Percentiles rank a stretch among this genome's conserved stretches.
Evolutionary conservation across 1,140 invertebrate species (phyloP).

Genomic region (Hylaeus anthracinus): DNA sequence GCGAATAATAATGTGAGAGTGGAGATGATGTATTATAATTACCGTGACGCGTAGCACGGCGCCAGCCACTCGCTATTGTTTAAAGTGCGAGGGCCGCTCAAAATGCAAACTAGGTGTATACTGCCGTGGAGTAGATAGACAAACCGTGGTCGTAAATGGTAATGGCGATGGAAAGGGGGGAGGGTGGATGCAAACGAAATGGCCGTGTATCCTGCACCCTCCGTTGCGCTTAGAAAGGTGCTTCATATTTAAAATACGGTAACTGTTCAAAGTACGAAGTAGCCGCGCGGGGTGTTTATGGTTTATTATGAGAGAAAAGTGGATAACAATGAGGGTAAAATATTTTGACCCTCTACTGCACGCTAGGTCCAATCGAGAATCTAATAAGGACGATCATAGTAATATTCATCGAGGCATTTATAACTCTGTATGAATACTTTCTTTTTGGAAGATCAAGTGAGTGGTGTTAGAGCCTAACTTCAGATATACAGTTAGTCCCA

Average conservation of each 20-base stretch:
- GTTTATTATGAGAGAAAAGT: too few relatives aligned
- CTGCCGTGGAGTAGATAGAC: not conserved
- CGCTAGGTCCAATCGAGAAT: too few relatives aligned
- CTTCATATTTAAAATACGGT: not conserved
- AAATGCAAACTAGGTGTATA: not conserved
- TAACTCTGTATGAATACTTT: too few relatives aligned
- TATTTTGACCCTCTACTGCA: too few relatives aligned
- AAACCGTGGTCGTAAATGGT: not conserved
- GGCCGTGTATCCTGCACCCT: not conserved
- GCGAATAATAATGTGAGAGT: not conserved
- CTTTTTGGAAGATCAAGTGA: too few relatives aligned
- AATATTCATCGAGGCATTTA: too few relatives aligned
- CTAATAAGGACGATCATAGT: too few relatives aligned
- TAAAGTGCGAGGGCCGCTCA: constrained; percentile 16
- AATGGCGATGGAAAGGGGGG: not conserved
- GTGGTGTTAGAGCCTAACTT: too few relatives aligned
- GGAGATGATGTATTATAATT: constrained; percentile 22
- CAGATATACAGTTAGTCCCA: too few relatives aligned
- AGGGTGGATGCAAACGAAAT: not conserved
- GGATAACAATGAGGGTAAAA: too few relatives aligned
- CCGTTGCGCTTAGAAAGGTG: not conserved
- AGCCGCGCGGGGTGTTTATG: too few relatives aligned
- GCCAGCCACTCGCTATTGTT: not conserved
- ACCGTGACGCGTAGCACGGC: not conserved
- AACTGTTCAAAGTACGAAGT: not conserved